phyloP scores from a whole-genome alignment of 1,140 invertebrate species.

The Saccostrea glomerata region DNA sequence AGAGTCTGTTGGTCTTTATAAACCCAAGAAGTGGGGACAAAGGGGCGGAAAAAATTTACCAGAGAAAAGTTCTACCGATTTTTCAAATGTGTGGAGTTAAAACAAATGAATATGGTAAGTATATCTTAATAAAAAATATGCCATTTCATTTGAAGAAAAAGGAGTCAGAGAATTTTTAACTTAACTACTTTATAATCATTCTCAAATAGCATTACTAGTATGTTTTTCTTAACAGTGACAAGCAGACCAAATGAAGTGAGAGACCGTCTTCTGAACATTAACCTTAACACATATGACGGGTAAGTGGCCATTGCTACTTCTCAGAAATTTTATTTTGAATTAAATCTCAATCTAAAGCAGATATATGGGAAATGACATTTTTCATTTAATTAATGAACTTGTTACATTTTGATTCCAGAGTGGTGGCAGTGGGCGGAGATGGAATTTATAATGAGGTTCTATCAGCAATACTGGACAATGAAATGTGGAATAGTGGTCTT shows the following conservation, averaged over 20 bases:
- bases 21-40: conserved; percentile 61
- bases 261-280: not conserved
- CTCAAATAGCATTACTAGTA: not conserved
- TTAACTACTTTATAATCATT: too few relatives aligned
- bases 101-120: conserved; percentile 59
- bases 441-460: conserved; percentile 62
- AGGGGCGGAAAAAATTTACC: conserved; percentile 55
- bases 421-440: conserved; percentile 65
- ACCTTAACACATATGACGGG: conserved; percentile 33
- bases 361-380: not conserved
- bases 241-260: conserved; percentile 9
- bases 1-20: conserved; percentile 58
- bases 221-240: conserved; percentile 33
- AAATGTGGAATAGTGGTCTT: conserved; percentile 53
- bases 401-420: conserved; percentile 37
- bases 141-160: not conserved
- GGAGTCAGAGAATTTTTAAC: too few relatives aligned
- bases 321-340: not conserved
- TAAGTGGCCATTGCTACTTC: not conserved
- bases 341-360: not conserved
- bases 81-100: conserved; percentile 56
- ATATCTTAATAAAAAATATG: not conserved
- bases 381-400: not conserved
- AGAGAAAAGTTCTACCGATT: conserved; percentile 53
- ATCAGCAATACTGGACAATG: conserved; percentile 55